Evolutionary conservation across 2,888 invertebrate genomes (phyloP).

Genomic region (Drosophila recens): DNA sequence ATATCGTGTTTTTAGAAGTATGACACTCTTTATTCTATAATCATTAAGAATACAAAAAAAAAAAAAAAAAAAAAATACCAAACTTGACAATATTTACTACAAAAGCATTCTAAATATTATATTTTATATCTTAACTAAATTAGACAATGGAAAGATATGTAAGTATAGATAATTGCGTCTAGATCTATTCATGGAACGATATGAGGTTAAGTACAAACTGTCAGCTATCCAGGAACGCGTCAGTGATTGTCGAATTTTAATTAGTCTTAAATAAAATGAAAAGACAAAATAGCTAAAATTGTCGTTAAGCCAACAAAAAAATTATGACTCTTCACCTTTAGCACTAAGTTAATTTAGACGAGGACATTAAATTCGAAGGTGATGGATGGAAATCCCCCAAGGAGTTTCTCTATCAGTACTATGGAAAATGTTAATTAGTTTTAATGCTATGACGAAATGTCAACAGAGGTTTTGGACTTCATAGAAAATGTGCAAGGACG

Average conservation of each 20-base stretch:
- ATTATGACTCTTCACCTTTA: conserved; percentile 11
- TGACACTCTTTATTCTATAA: no score
- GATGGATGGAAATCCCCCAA: conserved; percentile 5
- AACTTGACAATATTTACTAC: no score
- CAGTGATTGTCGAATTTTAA: conserved; percentile 5
- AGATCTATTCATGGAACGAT: neutral
- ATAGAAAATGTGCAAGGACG: conserved; percentile 22
- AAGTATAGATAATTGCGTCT: neutral
- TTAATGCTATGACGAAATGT: conserved; percentile 67
- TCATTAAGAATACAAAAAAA: no score
- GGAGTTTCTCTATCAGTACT: conserved; percentile 18
- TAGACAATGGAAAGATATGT: no score
- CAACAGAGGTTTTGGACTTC: conserved; percentile 51
- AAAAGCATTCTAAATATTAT: no score
- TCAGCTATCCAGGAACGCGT: neutral
- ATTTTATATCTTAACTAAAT: no score
- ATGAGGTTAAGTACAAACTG: neutral
- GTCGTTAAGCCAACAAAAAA: conserved; percentile 6
- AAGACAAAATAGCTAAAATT: neutral
- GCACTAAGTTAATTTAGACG: conserved; percentile 17
- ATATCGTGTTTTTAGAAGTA: no score
- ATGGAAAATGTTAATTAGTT: conserved; percentile 72
- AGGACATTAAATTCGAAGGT: conserved; percentile 11
- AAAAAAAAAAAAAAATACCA: no score
- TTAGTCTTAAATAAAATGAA: neutral